Percentiles rank a stretch among this genome's conserved stretches.
phyloP scores from a whole-genome alignment of 2,113 vertebrate genomes.

The Coptodon bakossiorum region DNA sequence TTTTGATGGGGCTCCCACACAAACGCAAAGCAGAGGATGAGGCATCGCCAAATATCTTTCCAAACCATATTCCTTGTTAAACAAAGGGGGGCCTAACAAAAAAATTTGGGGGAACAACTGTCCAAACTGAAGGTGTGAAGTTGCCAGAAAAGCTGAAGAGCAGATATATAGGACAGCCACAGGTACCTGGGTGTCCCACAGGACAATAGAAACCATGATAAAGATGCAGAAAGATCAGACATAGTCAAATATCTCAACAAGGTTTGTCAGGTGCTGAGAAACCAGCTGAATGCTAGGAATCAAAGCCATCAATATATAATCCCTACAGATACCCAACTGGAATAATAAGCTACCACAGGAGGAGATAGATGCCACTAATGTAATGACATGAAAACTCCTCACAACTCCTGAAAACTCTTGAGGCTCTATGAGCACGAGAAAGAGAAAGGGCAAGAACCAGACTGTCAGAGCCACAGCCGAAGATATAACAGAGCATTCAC shows the following conservation, averaged over 20 bases:
- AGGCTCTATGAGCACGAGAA: not conserved
- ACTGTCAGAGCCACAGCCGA: not conserved
- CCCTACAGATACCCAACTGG: not conserved
- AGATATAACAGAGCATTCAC: not conserved
- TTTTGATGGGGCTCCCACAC: not conserved
- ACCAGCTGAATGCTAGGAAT: not conserved
- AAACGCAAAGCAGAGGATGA: not conserved
- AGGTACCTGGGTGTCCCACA: not conserved
- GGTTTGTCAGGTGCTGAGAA: not conserved
- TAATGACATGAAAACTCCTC: not conserved
- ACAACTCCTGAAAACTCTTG: not conserved
- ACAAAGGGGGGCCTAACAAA: not conserved
- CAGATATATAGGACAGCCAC: not conserved
- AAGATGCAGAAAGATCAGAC: not conserved
- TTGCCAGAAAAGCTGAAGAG: not conserved
- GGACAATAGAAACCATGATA: not conserved
- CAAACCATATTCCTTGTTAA: not conserved
- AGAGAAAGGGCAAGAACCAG: not conserved
- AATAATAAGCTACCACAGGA: not conserved
- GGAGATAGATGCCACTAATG: not conserved
- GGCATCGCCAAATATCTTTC: not conserved
- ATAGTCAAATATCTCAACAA: not conserved
- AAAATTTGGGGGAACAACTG: not conserved
- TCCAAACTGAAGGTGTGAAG: not conserved
- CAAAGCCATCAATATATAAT: not conserved